Evolutionary conservation across 2,113 vertebrate genomes (phyloP).

Genomic region (Triplophysa rosa): DNA sequence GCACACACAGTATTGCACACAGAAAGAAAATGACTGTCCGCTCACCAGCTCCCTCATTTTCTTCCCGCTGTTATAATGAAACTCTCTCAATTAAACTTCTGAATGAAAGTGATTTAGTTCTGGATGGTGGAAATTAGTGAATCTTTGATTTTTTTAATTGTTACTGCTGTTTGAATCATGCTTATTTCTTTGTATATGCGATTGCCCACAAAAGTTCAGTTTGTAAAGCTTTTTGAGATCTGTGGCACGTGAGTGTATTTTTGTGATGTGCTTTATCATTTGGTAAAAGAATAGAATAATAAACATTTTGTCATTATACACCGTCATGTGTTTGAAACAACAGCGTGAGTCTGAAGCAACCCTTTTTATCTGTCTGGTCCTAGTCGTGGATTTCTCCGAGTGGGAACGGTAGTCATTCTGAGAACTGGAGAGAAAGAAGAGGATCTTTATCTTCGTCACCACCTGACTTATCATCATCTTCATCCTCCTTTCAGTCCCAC

Average conservation of each 20-base stretch:
- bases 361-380: conserved; percentile 25
- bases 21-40: not conserved
- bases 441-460: conserved; percentile 65
- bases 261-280: not conserved
- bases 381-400: conserved; percentile 63
- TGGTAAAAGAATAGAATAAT: no score
- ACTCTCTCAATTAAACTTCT: conserved; percentile 24
- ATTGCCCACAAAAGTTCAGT: not conserved
- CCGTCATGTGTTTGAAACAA: no score
- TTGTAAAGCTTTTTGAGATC: not conserved
- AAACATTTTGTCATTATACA: no score
- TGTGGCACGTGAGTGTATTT: not conserved
- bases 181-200: conserved; percentile 9
- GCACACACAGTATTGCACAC: not conserved
- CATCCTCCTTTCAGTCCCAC: conserved; percentile 56
- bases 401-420: conserved; percentile 69
- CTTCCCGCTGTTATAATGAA: conserved; percentile 15
- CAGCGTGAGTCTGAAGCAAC: no score
- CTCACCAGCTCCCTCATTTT: conserved; percentile 13
- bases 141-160: conserved; percentile 10
- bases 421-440: conserved; percentile 77
- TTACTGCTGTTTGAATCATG: not conserved
- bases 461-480: conserved; percentile 56
- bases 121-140: not conserved
- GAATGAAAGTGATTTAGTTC: not conserved